Percentiles rank a stretch among this genome's conserved stretches.
These are phyloP conservation scores for Phania funesta DNA, from an alignment of 2,888 invertebrate genomes.

Conservation along the genomic window DNA sequence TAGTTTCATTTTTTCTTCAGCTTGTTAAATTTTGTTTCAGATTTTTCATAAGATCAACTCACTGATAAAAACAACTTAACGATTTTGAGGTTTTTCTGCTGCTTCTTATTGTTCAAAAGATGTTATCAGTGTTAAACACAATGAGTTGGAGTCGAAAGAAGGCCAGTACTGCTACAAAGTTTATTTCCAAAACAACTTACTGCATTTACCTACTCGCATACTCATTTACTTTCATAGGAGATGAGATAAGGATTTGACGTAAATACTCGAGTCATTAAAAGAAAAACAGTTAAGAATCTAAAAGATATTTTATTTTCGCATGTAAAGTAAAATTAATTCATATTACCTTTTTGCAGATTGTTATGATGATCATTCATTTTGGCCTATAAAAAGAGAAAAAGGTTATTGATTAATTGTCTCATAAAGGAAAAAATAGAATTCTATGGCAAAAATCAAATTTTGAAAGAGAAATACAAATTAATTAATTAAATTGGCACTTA, in stretches of 20 bases:
- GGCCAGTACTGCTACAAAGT: neutral
- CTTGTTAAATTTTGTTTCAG: constrained; percentile 56
- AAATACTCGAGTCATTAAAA: neutral
- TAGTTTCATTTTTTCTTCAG: neutral
- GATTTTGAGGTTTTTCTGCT: neutral
- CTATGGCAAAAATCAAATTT: too few species aligned
- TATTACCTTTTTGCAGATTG: constrained; percentile 80
- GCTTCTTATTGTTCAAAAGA: constrained; percentile 18
- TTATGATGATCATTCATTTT: constrained; percentile 81
- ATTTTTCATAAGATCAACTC: constrained; percentile 59
- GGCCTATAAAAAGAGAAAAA: constrained; percentile 75
- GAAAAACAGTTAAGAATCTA: neutral
- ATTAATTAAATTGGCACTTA: too few species aligned
- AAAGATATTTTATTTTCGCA: neutral
- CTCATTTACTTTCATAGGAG: neutral
- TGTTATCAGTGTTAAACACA: constrained; percentile 60
- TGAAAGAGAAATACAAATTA: too few species aligned
- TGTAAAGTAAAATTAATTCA: constrained; percentile 25
- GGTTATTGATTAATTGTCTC: neutral
- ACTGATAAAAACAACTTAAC: constrained; percentile 10
- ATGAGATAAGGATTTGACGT: neutral
- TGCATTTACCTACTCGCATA: neutral
- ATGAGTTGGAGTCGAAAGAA: constrained; percentile 30
- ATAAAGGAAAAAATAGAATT: neutral
- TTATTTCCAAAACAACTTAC: constrained; percentile 13